These are phyloP conservation scores for Urocynchramus pylzowi DNA, from an alignment of 2,113 vertebrate species.

Conservation along the genomic window DNA sequence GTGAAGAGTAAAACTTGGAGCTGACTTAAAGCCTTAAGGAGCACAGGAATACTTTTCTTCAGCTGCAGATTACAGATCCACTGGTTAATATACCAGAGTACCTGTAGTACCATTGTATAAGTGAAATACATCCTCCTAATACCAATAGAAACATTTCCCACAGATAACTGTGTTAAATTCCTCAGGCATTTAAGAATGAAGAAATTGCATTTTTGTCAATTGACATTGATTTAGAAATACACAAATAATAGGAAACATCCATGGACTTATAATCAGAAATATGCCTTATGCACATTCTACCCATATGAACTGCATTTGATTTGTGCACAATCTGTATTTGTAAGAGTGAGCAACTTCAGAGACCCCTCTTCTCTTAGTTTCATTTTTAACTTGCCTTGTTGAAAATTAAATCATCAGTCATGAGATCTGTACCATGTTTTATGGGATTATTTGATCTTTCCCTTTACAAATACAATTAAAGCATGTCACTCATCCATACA, in stretches of 20 bases:
- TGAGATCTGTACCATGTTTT: background rate
- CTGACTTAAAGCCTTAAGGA: background rate
- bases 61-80: background rate
- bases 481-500: background rate
- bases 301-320: background rate
- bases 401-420: constrained; percentile 21
- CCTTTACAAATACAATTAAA: constrained; percentile 44
- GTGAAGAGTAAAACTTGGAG: background rate
- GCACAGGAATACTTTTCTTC: background rate
- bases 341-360: background rate
- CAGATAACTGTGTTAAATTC: background rate
- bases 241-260: background rate
- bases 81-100: background rate
- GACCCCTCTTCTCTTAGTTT: background rate
- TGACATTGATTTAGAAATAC: background rate
- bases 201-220: background rate
- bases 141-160: background rate
- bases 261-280: background rate
- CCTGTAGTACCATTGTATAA: background rate
- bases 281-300: background rate
- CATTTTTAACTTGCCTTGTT: constrained; percentile 3
- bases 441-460: constrained; percentile 10
- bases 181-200: background rate
- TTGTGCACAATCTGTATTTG: background rate
- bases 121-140: background rate